phyloP scores from a whole-genome alignment of 2,888 invertebrate genomes.

The Dromius quadrimaculatus region DNA sequence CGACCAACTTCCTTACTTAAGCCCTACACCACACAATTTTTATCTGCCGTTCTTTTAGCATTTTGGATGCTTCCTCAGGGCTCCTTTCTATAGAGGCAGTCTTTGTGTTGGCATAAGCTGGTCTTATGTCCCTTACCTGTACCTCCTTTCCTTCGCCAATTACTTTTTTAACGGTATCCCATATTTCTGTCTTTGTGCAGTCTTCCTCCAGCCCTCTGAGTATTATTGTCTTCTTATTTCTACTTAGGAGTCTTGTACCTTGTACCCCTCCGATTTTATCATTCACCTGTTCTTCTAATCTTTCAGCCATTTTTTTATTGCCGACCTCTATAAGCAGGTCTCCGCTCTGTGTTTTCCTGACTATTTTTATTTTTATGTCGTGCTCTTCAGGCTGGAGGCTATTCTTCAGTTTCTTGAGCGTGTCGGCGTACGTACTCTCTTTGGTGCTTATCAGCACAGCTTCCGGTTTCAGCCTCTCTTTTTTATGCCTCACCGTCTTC shows the following conservation, averaged over 20 bases:
- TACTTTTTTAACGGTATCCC: not conserved
- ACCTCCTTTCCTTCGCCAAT: not conserved
- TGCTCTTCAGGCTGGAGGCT: not conserved
- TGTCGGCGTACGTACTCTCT: too few relatives aligned
- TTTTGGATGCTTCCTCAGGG: not conserved
- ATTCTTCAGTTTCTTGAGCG: too few relatives aligned
- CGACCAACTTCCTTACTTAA: not conserved
- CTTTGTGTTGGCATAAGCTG: not conserved
- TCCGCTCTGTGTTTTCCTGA: not conserved
- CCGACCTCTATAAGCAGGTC: not conserved
- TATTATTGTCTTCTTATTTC: not conserved
- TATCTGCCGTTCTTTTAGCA: not conserved
- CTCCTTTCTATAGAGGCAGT: not conserved
- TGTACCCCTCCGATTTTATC: not conserved
- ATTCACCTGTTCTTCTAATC: not conserved
- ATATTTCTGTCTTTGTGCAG: not conserved
- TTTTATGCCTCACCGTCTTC: too few relatives aligned
- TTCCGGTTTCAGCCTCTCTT: too few relatives aligned
- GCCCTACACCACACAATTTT: not conserved
- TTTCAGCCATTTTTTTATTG: not conserved
- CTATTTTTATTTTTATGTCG: not conserved
- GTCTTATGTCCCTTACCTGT: not conserved
- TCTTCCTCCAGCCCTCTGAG: not conserved
- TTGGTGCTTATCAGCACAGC: too few relatives aligned
- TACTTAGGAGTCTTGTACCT: not conserved